Evolutionary conservation across 2,797 vertebrate species (phyloP).

Genomic region (Channa striata): DNA sequence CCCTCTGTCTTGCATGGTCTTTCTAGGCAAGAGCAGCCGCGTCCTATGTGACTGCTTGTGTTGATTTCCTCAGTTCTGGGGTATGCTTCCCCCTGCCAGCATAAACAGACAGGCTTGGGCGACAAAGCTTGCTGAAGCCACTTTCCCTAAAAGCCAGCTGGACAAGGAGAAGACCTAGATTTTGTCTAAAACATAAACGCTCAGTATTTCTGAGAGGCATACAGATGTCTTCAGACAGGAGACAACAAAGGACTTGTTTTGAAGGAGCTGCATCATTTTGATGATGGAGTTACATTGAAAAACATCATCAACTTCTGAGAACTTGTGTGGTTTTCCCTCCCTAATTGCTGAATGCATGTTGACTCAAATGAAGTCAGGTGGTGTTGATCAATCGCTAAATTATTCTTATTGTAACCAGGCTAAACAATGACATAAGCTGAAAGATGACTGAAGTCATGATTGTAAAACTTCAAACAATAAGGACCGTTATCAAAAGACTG

Average conservation of each 20-base stretch:
- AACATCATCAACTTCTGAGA: constrained; percentile 24
- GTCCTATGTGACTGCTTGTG: constrained; percentile 60
- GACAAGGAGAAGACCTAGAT: constrained; percentile 46
- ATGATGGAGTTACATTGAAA: constrained; percentile 23
- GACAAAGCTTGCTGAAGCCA: constrained; percentile 53
- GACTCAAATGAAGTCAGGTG: constrained; percentile 19
- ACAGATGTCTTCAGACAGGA: constrained; percentile 40
- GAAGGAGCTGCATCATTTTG: constrained; percentile 4
- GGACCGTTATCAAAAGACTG: constrained; percentile 11
- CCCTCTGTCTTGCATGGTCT: constrained; percentile 54
- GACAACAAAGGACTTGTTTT: constrained; percentile 41
- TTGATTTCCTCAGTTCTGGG: constrained; percentile 76
- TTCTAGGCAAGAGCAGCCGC: constrained; percentile 67
- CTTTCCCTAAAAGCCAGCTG: constrained; percentile 67
- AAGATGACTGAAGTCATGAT: constrained; percentile 3
- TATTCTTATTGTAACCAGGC: constrained; percentile 1
- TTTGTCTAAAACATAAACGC: constrained; percentile 61
- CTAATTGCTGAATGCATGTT: not conserved
- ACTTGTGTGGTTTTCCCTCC: not conserved
- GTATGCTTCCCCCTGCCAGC: constrained; percentile 74
- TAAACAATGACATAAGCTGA: constrained; percentile 26
- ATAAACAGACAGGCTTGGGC: constrained; percentile 73
- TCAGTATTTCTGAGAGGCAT: constrained; percentile 20
- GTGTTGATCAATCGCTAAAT: constrained; percentile 11
- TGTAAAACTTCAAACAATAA: constrained; percentile 20